Percentiles rank a stretch among this genome's conserved stretches.
These are phyloP conservation scores for Pteropus rufus DNA, from an alignment of 2,797 vertebrate genomes.

Conservation along the genomic window DNA sequence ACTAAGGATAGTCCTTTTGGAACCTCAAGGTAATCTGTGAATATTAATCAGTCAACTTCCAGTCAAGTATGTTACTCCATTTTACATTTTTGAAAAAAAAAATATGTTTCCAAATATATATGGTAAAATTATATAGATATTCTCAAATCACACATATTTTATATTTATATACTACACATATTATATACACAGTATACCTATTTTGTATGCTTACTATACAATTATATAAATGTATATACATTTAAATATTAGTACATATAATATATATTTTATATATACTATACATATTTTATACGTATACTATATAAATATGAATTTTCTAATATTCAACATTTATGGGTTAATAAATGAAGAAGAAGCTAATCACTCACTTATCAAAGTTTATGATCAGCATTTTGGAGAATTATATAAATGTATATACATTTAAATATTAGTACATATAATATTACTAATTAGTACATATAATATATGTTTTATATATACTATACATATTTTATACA, in stretches of 20 bases:
- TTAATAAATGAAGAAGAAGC: neutral
- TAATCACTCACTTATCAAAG: neutral
- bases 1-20: neutral
- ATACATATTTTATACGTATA: neutral
- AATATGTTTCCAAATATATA: too few relatives aligned
- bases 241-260: neutral
- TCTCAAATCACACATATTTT: neutral
- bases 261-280: neutral
- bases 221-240: neutral
- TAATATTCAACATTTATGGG: neutral
- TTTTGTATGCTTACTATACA: neutral
- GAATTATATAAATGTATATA: neutral
- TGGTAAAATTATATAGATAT: neutral
- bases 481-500: neutral
- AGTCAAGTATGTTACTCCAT: neutral
- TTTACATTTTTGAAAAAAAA: neutral
- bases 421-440: neutral
- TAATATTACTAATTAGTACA: neutral
- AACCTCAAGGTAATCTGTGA: neutral
- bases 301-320: neutral
- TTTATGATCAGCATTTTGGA: neutral
- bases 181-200: neutral
- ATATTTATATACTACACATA: neutral
- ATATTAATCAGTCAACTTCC: neutral
- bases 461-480: neutral